A percentile compares a stretch with the other conserved stretches of the same genome.
Conservation (phyloP, 2,797 vertebrate species). For the Anisognathus igniventris region DNA sequence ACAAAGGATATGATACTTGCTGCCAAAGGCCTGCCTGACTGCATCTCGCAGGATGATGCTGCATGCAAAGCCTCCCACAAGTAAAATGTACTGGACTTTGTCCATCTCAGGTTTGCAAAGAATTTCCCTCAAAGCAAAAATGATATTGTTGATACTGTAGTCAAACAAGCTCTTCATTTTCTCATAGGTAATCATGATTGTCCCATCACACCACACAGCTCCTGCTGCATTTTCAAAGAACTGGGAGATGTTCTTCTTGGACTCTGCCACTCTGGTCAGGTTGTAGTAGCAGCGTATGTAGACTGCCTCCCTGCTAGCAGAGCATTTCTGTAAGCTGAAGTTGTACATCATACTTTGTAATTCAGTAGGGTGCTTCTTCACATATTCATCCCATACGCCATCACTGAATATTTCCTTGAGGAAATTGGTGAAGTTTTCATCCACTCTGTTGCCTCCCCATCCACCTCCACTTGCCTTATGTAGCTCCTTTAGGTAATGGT, state of each 20-base stretch:
- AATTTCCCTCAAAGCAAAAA: not conserved
- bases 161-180: slow-evolving; percentile 44
- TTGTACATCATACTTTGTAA: slow-evolving; percentile 39
- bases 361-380: not conserved
- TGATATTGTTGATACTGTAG: not conserved
- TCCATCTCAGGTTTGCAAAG: not conserved
- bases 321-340: slow-evolving; percentile 33
- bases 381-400: slow-evolving; percentile 16
- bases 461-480: slow-evolving; percentile 42
- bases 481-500: slow-evolving; percentile 46
- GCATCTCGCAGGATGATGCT: slow-evolving; percentile 7
- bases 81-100: slow-evolving; percentile 21
- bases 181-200: slow-evolving; percentile 18
- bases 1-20: not conserved
- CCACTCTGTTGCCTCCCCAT: slow-evolving; percentile 52
- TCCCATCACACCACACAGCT: slow-evolving; percentile 11
- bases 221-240: not conserved
- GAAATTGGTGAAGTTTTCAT: slow-evolving; percentile 25
- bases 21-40: not conserved
- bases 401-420: slow-evolving; percentile 14
- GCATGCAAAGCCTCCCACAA: slow-evolving; percentile 50
- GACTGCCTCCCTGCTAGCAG: not conserved
- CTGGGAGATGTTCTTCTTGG: not conserved
- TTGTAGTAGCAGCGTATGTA: slow-evolving; percentile 24
- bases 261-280: not conserved